phyloP scores from a whole-genome alignment of 2,888 invertebrate genomes.

The Steinernema scapterisci region DNA sequence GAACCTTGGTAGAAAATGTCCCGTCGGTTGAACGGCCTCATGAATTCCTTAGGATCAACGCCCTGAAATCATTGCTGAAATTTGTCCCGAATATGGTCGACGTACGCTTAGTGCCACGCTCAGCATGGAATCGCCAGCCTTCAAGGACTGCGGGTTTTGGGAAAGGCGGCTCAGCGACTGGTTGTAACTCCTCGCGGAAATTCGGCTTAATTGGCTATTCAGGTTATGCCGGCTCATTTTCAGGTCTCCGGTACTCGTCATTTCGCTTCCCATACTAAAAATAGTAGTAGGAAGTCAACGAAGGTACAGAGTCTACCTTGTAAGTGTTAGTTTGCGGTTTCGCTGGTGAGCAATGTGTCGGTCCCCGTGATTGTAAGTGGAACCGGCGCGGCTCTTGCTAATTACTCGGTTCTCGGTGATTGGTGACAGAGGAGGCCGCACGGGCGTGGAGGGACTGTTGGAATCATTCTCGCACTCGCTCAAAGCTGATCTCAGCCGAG shows the following conservation, averaged over 20 bases:
- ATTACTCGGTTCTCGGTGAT: conserved; percentile 44
- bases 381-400: conserved; percentile 51
- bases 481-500: conserved; percentile 48
- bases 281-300: not conserved
- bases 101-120: conserved; percentile 62
- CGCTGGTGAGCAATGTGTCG: conserved; percentile 26
- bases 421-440: conserved; percentile 47
- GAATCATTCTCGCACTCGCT: conserved; percentile 45
- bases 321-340: conserved; percentile 15
- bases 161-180: conserved; percentile 62
- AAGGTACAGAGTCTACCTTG: not conserved
- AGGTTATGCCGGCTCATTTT: conserved; percentile 53
- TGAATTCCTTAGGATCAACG: conserved; percentile 63
- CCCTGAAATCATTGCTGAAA: conserved; percentile 46
- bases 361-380: conserved; percentile 42
- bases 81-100: not conserved
- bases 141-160: conserved; percentile 37
- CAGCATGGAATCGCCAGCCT: conserved; percentile 54
- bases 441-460: conserved; percentile 38
- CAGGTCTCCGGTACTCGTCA: conserved; percentile 51
- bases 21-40: conserved; percentile 71
- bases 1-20: conserved; percentile 98
- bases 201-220: conserved; percentile 43
- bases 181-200: conserved; percentile 59
- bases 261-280: conserved; percentile 54